A percentile compares a stretch with the other conserved stretches of the same genome.
Conservation (phyloP, 2,888 invertebrate species). For the Oscheius onirici region DNA sequence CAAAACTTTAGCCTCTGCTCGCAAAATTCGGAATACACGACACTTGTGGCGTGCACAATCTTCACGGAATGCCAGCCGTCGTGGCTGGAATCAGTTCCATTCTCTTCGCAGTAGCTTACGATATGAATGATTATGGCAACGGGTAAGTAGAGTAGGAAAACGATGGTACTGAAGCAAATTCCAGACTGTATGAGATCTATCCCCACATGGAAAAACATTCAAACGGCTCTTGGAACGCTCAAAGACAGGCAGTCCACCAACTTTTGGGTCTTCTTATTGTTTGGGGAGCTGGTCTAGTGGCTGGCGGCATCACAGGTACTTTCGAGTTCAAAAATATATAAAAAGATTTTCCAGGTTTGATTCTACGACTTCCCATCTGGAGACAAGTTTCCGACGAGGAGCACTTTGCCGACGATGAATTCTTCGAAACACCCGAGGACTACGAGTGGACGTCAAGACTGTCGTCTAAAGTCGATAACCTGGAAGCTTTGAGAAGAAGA, state of each 20-base stretch:
- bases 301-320: constrained; percentile 79
- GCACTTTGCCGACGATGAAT: constrained; percentile 61
- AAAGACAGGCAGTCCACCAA: constrained; percentile 84
- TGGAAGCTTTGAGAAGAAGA: constrained; percentile 2
- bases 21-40: constrained; percentile 78
- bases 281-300: constrained; percentile 79
- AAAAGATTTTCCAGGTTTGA: constrained; percentile 40
- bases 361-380: constrained; percentile 55
- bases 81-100: constrained; percentile 38
- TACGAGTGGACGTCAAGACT: constrained; percentile 28
- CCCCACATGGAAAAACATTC: constrained; percentile 35
- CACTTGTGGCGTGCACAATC: constrained; percentile 55
- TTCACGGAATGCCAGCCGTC: constrained; percentile 58
- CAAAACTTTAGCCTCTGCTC: constrained; percentile 77
- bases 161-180: not conserved
- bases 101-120: constrained; percentile 36
- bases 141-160: constrained; percentile 1
- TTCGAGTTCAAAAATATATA: not conserved
- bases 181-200: constrained; percentile 45
- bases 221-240: constrained; percentile 74
- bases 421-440: constrained; percentile 66
- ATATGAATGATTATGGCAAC: constrained; percentile 29
- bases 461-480: not conserved
- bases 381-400: constrained; percentile 61
- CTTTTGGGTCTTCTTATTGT: constrained; percentile 81